Conservation (phyloP, 1,140 invertebrate genomes). For the Linepithema humile region DNA sequence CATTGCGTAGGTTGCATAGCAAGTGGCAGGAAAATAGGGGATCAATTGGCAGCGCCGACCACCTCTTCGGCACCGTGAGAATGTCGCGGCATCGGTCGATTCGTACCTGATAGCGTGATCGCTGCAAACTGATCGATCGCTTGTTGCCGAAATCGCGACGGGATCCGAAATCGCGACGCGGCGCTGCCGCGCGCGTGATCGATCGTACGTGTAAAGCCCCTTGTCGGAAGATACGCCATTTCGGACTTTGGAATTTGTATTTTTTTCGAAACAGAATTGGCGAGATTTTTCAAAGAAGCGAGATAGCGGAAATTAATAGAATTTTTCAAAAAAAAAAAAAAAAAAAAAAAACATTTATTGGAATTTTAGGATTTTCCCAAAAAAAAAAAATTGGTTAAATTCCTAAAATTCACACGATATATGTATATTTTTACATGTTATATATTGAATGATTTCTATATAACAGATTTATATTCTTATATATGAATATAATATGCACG, state of each 20-base stretch:
- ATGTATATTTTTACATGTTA: not conserved
- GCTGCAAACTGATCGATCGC: conserved; percentile 16
- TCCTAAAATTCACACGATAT: not conserved
- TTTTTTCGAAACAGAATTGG: not conserved
- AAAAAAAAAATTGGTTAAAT: not conserved
- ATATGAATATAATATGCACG: not conserved
- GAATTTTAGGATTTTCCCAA: not conserved
- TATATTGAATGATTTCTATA: not conserved
- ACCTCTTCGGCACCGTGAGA: conserved; percentile 60
- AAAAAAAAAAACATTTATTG: no score
- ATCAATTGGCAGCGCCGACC: conserved; percentile 65
- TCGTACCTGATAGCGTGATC: conserved; percentile 34
- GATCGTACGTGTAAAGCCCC: not conserved
- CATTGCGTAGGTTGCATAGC: conserved; percentile 65
- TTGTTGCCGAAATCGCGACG: not conserved
- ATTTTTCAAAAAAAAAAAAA: no score
- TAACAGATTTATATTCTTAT: not conserved
- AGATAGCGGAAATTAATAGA: no score
- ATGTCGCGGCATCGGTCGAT: conserved; percentile 39
- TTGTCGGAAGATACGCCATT: not conserved
- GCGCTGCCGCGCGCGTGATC: no score
- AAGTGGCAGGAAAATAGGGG: conserved; percentile 71
- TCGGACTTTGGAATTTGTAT: conserved; percentile 11
- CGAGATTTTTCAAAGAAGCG: no score
- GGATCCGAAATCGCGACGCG: conserved; percentile 16